These are phyloP conservation scores for Leiothrix lutea DNA, from an alignment of 2,113 vertebrate species.

Conservation along the genomic window DNA sequence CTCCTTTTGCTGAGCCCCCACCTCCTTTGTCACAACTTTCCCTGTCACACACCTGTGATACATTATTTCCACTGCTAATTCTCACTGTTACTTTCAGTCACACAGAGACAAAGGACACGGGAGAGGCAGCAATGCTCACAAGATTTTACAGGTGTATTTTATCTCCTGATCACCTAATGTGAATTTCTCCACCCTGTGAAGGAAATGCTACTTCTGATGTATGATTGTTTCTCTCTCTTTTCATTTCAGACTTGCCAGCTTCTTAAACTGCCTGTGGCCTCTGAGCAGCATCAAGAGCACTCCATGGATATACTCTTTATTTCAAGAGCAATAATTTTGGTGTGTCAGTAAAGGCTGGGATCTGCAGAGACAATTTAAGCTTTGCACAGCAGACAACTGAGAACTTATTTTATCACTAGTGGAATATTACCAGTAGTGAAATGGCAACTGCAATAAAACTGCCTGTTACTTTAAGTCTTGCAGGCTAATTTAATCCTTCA, in stretches of 20 bases:
- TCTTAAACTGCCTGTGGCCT: background rate
- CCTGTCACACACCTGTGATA: too few species aligned
- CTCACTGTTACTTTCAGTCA: background rate
- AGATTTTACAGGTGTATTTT: background rate
- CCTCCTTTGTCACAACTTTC: background rate
- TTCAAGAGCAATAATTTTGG: background rate
- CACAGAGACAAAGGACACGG: background rate
- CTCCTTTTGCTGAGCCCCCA: background rate
- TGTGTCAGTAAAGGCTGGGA: background rate
- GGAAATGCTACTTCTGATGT: background rate
- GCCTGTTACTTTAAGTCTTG: background rate
- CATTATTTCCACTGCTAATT: background rate
- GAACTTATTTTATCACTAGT: background rate
- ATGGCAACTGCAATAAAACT: background rate
- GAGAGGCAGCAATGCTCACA: background rate
- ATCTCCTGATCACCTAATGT: background rate
- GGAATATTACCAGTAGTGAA: background rate
- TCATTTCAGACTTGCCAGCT: background rate
- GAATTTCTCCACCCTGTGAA: background rate
- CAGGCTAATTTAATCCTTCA: constrained; percentile 15
- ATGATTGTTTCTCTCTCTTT: background rate
- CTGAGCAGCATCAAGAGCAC: background rate
- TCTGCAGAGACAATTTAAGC: background rate
- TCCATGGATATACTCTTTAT: background rate
- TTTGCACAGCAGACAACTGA: background rate